Evolutionary conservation across 2,888 invertebrate species (phyloP).

Genomic region (Pinctada fucata): DNA sequence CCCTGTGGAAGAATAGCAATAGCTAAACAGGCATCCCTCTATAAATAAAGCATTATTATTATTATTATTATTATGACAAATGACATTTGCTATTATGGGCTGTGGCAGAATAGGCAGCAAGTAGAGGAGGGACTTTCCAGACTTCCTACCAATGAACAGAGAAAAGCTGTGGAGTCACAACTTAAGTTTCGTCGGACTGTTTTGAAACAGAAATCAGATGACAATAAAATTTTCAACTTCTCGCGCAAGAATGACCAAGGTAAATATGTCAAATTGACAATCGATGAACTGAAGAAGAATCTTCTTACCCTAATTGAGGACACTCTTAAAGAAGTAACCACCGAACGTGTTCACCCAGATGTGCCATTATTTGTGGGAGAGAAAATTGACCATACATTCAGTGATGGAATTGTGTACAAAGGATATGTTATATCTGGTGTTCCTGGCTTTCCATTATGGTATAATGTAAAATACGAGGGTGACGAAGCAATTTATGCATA

Average conservation of each 20-base stretch:
- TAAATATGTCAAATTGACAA: conserved; percentile 1
- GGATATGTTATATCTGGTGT: conserved; percentile 30
- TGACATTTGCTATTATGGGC: conserved; percentile 45
- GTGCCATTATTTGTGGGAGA: conserved; percentile 17
- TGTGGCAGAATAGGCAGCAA: conserved; percentile 46
- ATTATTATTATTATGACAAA: too few species aligned
- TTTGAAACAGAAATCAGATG: not conserved
- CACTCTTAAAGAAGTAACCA: conserved; percentile 36
- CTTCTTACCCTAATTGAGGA: conserved; percentile 7
- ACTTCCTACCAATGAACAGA: conserved; percentile 18
- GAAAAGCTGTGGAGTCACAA: conserved; percentile 12
- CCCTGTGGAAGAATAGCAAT: too few species aligned
- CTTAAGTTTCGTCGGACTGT: conserved; percentile 7
- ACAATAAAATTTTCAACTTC: not conserved
- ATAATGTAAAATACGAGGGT: conserved; percentile 32
- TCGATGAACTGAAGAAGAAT: conserved; percentile 24
- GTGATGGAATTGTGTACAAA: not conserved
- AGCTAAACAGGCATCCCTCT: too few species aligned
- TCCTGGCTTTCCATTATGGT: conserved; percentile 25
- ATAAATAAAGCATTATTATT: too few species aligned
- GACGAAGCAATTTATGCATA: conserved; percentile 31
- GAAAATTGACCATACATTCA: conserved; percentile 21
- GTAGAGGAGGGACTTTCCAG: conserved; percentile 33
- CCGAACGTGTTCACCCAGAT: not conserved
- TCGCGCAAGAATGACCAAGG: not conserved